Conservation (phyloP, 2,113 vertebrate species). For the Callaeas wilsoni region DNA sequence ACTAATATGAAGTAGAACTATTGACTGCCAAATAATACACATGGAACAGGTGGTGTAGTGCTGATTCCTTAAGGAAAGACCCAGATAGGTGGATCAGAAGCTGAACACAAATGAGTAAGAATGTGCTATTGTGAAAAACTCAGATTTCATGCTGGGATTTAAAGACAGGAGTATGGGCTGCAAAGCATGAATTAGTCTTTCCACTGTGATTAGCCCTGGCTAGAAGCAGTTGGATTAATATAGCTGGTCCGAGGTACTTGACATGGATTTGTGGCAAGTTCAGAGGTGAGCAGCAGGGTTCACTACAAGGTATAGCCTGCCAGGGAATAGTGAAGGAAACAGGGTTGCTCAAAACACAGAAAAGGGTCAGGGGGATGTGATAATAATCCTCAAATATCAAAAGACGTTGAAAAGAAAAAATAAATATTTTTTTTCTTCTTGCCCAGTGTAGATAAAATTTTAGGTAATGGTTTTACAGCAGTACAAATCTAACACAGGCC, state of each 20-base stretch:
- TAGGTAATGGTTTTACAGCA: not conserved
- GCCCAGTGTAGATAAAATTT: not conserved
- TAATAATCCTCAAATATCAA: not conserved
- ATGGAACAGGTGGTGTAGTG: not conserved
- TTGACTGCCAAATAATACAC: not conserved
- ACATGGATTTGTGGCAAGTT: not conserved
- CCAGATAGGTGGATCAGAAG: not conserved
- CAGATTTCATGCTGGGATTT: not conserved
- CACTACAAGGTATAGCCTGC: not conserved
- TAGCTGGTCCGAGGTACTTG: not conserved
- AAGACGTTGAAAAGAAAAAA: not conserved
- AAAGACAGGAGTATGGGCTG: not conserved
- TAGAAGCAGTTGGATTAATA: not conserved
- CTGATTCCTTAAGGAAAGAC: not conserved
- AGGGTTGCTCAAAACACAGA: not conserved
- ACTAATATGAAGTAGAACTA: not conserved
- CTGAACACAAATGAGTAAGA: not conserved
- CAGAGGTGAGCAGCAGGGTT: not conserved
- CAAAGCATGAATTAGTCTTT: not conserved
- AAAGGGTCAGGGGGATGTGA: not conserved
- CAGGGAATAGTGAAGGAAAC: not conserved
- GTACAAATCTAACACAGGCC: not conserved
- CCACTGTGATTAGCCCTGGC: not conserved
- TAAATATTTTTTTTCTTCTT: not conserved
- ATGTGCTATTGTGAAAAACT: not conserved